A percentile compares a stretch with the other conserved stretches of the same genome.
These are phyloP conservation scores for Drosophila sproati DNA, from an alignment of 1,140 invertebrate genomes.

Conservation along the genomic window DNA sequence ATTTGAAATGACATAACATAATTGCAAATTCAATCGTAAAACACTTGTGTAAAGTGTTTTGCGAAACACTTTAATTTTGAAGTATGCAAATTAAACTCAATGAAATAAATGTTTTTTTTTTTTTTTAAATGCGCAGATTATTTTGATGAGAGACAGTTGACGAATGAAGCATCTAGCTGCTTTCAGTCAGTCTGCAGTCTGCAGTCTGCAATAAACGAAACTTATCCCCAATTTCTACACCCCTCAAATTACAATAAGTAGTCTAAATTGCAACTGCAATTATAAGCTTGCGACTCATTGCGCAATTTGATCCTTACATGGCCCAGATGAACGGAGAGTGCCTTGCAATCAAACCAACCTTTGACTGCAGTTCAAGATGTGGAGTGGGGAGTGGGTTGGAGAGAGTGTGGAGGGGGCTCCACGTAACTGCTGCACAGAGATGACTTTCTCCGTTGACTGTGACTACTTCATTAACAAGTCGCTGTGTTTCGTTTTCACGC, in stretches of 20 bases:
- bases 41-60: too few species aligned
- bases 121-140: too few species aligned
- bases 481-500: slow-evolving; percentile 70
- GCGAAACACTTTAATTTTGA: too few species aligned
- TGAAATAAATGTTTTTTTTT: too few species aligned
- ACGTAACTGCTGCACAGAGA: slow-evolving; percentile 7
- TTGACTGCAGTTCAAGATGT: slow-evolving; percentile 41
- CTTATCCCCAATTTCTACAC: not conserved
- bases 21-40: too few species aligned
- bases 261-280: slow-evolving; percentile 75
- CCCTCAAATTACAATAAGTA: slow-evolving; percentile 7
- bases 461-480: slow-evolving; percentile 80
- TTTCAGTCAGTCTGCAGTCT: not conserved
- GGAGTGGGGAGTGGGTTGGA: too few species aligned
- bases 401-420: not conserved
- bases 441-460: slow-evolving; percentile 75
- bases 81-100: too few species aligned
- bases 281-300: slow-evolving; percentile 73
- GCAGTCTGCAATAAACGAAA: not conserved
- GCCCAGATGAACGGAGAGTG: not conserved
- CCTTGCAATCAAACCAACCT: slow-evolving; percentile 58
- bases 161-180: too few species aligned
- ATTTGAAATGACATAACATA: too few species aligned
- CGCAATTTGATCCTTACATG: slow-evolving; percentile 29
- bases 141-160: too few species aligned